These are phyloP conservation scores for Drosophila sp. DNA, from an alignment of 1,140 invertebrate genomes.

Conservation along the genomic window DNA sequence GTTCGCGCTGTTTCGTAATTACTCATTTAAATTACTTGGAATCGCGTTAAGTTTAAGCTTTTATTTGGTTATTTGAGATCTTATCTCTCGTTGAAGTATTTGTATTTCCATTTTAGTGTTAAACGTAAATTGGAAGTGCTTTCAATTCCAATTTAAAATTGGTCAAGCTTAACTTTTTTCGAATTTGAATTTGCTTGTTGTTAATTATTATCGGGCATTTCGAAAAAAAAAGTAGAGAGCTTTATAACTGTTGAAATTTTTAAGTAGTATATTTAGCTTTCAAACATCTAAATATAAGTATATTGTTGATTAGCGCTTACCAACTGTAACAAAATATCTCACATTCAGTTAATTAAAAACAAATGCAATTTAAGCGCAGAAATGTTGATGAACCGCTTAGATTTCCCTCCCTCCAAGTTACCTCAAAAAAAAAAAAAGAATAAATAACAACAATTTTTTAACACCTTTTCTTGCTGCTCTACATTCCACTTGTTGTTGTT, in stretches of 20 bases:
- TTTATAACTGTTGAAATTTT: no score
- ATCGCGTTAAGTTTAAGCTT: conserved; percentile 20
- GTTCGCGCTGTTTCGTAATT: conserved; percentile 34
- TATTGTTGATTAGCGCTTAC: background rate
- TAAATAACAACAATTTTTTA: conserved; percentile 19
- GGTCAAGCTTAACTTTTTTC: background rate
- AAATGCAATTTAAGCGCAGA: conserved; percentile 46
- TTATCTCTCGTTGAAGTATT: conserved; percentile 1
- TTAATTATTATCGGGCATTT: no score
- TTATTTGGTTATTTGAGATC: conserved; percentile 2
- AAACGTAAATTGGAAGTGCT: conserved; percentile 2
- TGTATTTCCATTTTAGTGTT: background rate
- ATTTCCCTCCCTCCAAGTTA: conserved; percentile 22
- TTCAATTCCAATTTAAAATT: background rate
- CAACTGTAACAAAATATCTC: conserved; percentile 10
- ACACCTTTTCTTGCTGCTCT: conserved; percentile 5
- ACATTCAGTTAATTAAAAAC: conserved; percentile 55
- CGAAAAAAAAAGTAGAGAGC: no score
- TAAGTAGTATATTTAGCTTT: background rate
- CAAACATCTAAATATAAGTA: background rate
- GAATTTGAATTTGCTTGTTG: no score
- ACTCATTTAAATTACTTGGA: conserved; percentile 19
- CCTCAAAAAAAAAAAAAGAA: conserved; percentile 13
- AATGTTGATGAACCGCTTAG: conserved; percentile 51
- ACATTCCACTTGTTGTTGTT: conserved; percentile 28